Evolutionary conservation across 1,140 invertebrate genomes (phyloP), one percentile per base, ranked within the genome.

Genomic region (Triops cancriformis): DNA sequence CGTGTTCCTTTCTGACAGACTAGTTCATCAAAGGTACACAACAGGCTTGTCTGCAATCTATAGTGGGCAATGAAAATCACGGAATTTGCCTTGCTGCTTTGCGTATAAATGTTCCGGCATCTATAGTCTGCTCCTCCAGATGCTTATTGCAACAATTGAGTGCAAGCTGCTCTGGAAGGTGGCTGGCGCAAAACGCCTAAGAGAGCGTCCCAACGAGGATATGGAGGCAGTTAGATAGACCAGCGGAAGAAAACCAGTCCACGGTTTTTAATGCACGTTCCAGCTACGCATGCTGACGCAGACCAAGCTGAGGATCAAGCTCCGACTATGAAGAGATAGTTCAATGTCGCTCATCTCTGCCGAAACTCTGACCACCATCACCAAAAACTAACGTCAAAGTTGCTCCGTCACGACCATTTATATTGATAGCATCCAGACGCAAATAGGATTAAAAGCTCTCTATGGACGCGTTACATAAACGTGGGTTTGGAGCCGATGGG

Each of bases 391-490:
- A 64, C 51, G 51, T 64, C 51, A 64, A 64, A 64, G 51, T 64
- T 64, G 51, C 51, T 64, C 51, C 51, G 51, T 64, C 51, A 64
- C 14, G 51, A 23, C 51, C 51, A 64, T 64, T 64, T 64, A 64
- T 64, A 64, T 64, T 64, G 51, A 64, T 64, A 64, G 51, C 51
- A 11, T 64, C 14, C 51, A 64, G 51, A 64, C 51, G 14, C 51
- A 64, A 64, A 64, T 64, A 64, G 51, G 51, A 64, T 64, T 64
- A 64, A 64, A 64, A 64, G 51, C 51, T 64, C 51, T 23, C 51
- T 64, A n/a, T 64, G 51, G 51, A 64, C 10, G 51, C 51, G 51
- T 64, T 64, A 23, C n/a, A 64, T 23, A 64, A 18, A 64, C 10
- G 10, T 5, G 9, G 14, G 51, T 9, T 23, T 64, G 0, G 51